Base-by-base conservation (phyloP, 1,140 invertebrate species). In the Teleopsis dalmanni region DNA sequence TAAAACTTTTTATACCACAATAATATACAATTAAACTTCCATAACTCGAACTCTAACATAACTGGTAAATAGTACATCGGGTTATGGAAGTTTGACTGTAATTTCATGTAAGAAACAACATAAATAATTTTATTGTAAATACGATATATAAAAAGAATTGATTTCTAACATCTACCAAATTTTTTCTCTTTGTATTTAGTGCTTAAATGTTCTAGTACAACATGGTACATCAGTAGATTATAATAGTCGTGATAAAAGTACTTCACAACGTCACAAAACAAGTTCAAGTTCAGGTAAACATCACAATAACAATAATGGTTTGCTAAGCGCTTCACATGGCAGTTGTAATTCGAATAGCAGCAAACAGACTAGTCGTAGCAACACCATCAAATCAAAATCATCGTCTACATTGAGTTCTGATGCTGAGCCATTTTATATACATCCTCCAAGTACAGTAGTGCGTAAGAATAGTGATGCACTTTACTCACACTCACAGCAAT, bases 191-290 rank as follows among this genome's bases (percentile, higher is more conserved):
- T 16, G 18, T 13, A 27, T 23, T 0, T n/a, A 87, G 84, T 85
- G 83, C 67, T 69, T 91, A 35, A 85, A 84, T 57, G 74, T 87
- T 16, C 61, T 91, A 53, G 81, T 91, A 14, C 83, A 87, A 45
- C 80, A 84, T 58, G 82, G 82, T 10, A 85, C 84, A 11, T 76
- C 79, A 41, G 75, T 78, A 6, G 77, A 81, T 57, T 79, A 81
- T 57, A 69, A 74, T 40, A 46, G 60, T 35, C 47, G 57, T 60
- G 52, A 54, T 37, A 47, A 41, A n/a, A 54, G 33, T 33, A 23
- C 48, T 9, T 33, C 44, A 33, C 33, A 56, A 43, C 58, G 61
- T 14, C 61, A 67, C 49, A 67, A 65, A 34, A 52, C 60, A 10
- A 44, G 46, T 21, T 42, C 48, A 13, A 68, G 46, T 16, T 33